Percentiles rank a stretch among this genome's conserved stretches.
These are phyloP conservation scores for Halcyon smyrnensis DNA, from an alignment of 2,797 vertebrate species.

Conservation along the genomic window DNA sequence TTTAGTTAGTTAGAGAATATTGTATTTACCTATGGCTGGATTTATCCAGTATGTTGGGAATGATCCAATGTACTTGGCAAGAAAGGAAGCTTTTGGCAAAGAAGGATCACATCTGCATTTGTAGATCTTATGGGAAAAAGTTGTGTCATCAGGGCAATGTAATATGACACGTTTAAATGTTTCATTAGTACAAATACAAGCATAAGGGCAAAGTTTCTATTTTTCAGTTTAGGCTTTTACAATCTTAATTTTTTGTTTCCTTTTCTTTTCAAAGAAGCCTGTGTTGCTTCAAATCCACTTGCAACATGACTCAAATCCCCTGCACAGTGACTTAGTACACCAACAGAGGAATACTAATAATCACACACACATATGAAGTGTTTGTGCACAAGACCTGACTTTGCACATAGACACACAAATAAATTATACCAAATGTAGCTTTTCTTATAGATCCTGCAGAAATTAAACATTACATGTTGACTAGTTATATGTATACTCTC, in stretches of 20 bases:
- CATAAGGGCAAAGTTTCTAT: not conserved
- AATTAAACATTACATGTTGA: not conserved
- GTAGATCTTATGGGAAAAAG: constrained; percentile 26
- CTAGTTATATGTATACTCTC: not conserved
- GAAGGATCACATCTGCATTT: constrained; percentile 5
- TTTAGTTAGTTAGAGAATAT: not conserved
- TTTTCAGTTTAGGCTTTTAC: not conserved
- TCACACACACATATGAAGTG: not conserved
- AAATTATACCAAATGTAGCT: not conserved
- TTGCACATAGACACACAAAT: accelerated
- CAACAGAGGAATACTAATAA: not conserved
- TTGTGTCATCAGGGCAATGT: not conserved
- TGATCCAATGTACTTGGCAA: not conserved
- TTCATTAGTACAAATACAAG: not conserved
- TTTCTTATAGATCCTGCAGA: not conserved
- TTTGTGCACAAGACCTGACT: not conserved
- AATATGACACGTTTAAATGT: not conserved
- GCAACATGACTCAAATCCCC: not conserved
- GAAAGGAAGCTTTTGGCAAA: not conserved
- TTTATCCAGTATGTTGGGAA: not conserved
- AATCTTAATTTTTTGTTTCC: not conserved
- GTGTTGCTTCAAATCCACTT: not conserved
- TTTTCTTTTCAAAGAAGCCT: not conserved
- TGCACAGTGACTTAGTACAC: not conserved
- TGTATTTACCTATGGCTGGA: not conserved